A percentile compares a stretch with the other conserved stretches of the same genome.
Conservation (phyloP, 2,797 vertebrate genomes). For the Pangasius mekongensis region DNA sequence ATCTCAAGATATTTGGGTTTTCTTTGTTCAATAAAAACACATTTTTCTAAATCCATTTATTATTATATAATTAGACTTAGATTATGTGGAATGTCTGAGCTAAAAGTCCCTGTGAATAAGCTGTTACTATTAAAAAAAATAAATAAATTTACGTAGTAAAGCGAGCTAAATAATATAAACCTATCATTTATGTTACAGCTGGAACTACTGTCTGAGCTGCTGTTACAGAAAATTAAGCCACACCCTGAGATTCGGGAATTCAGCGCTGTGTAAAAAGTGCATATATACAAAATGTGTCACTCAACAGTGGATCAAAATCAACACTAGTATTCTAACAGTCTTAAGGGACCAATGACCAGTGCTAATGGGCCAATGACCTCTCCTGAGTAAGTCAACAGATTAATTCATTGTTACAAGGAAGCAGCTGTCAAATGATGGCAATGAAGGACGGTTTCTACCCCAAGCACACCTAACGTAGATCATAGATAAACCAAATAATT, state of each 20-base stretch:
- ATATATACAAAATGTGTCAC: not conserved
- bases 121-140: not conserved
- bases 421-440: conserved; percentile 21
- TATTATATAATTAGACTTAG: not conserved
- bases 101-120: not conserved
- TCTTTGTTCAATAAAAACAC: not conserved
- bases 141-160: not conserved
- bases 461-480: not conserved
- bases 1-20: not conserved
- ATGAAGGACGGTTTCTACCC: conserved; percentile 4
- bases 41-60: not conserved
- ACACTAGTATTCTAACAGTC: conserved; percentile 7
- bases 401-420: conserved; percentile 34
- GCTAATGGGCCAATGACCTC: conserved; percentile 29
- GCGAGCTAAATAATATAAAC: not conserved
- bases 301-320: conserved; percentile 17
- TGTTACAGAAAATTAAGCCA: not conserved
- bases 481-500: conserved; percentile 23
- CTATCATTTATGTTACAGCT: not conserved
- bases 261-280: not conserved
- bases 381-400: not conserved
- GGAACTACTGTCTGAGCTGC: not conserved
- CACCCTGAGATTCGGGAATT: not conserved
- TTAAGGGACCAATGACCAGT: conserved; percentile 27
- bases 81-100: too few relatives aligned